phyloP scores from a whole-genome alignment of 2,888 invertebrate genomes.

The Cephus spinipes region DNA sequence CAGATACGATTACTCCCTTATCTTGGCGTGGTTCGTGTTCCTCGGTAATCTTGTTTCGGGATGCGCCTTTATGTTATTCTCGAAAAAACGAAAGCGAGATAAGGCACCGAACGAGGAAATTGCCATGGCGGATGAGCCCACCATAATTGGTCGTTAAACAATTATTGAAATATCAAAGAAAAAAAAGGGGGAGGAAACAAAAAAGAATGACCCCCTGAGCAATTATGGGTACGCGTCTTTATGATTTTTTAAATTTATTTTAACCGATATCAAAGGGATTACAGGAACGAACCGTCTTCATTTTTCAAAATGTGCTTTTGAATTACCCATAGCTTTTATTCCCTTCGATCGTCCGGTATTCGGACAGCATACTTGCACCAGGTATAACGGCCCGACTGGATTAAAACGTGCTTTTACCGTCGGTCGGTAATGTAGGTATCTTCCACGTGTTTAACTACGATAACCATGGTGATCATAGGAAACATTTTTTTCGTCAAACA shows the following conservation, averaged over 20 bases:
- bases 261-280: not conserved
- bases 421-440: not conserved
- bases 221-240: not conserved
- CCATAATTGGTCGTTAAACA: slow-evolving; percentile 72
- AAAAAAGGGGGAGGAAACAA: not conserved
- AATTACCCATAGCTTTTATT: not conserved
- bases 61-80: slow-evolving; percentile 81
- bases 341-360: not conserved
- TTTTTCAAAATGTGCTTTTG: not conserved
- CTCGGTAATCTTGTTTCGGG: slow-evolving; percentile 77
- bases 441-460: not conserved
- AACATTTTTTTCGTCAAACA: not conserved
- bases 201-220: not conserved
- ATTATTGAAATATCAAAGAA: not conserved
- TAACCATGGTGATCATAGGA: not conserved
- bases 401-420: not conserved
- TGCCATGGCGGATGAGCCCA: slow-evolving; percentile 87
- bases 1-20: slow-evolving; percentile 80
- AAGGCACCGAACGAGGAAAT: slow-evolving; percentile 86
- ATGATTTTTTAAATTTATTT: not conserved
- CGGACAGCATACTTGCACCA: not conserved
- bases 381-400: not conserved
- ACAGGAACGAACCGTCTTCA: not conserved
- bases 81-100: slow-evolving; percentile 86
- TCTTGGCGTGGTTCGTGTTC: slow-evolving; percentile 84